Evolutionary conservation across 2,797 vertebrate genomes (phyloP), one percentile per base, ranked within the genome.

Genomic region (Lacerta viridis): DNA sequence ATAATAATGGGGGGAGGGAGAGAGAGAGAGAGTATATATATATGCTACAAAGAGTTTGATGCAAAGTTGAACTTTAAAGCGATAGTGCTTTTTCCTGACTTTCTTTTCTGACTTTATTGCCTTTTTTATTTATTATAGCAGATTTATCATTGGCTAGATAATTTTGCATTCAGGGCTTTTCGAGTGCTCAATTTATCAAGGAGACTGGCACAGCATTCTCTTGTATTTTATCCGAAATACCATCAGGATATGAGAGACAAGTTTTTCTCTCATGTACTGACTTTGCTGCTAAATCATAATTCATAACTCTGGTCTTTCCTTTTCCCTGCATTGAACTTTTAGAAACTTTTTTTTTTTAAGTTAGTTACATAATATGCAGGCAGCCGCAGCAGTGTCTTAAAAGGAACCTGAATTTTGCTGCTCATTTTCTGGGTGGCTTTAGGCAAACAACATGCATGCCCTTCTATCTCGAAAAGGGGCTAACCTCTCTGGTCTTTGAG

Each of bases 61-160:
- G 55, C 76, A 87, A 95, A 93, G 68, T 90, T 94, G 80, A 91
- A 89, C 68, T 87, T 92, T 80, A 41, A 11, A 2, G 76, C 87
- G 41, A 59, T 76, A 86, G 29, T 43, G 84, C 72, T 91, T 87
- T 77, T 64, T 68, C 43, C 33, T 82, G 80, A 88, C 72, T 88
- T 88, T 18, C 43, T 43, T 88, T 93, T 92, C 50, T 92, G 83
- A 90, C 86, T 88, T 91, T 95, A 90, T 86, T 87, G 82, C 55
- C 66, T 89, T 92, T 74, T 88, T 92, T 39, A 92, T 93, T 95
- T 96, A 94, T 95, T 91, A 77, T 18, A 94, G 82, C 15, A 94
- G 93, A 96, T 96, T 94, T 94, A 93, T 96, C 66, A 92, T 94
- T 83, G 95, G 81, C 88, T 93, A 93, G 91, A 92, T 94, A 94